A percentile compares a stretch with the other conserved stretches of the same genome.
These are phyloP conservation scores for Flabesymbios commensalis DNA, from an alignment of 2,888 invertebrate species.

Conservation along the genomic window DNA sequence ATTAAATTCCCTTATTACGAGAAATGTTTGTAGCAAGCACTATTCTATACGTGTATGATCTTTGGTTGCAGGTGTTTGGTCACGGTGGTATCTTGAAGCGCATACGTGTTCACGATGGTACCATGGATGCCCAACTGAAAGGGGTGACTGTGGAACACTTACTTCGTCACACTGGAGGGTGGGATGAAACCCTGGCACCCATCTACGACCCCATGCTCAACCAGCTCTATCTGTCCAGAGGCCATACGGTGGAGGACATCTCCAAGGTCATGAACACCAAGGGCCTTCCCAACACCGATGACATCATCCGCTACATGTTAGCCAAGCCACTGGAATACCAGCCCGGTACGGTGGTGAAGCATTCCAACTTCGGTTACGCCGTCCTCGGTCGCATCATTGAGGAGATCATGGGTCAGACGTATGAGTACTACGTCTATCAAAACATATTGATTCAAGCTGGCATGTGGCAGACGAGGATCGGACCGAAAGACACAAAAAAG, in stretches of 20 bases:
- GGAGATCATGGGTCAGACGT: slow-evolving; percentile 37
- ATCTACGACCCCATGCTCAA: slow-evolving; percentile 47
- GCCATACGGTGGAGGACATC: slow-evolving; percentile 45
- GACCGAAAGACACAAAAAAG: slow-evolving; percentile 15
- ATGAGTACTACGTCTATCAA: slow-evolving; percentile 42
- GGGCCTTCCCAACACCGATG: slow-evolving; percentile 30
- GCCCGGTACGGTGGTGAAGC: slow-evolving; percentile 44
- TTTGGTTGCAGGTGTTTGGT: slow-evolving; percentile 9
- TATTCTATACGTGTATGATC: no score
- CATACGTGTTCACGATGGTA: slow-evolving; percentile 14
- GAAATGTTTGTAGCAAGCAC: no score
- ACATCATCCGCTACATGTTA: slow-evolving; percentile 48
- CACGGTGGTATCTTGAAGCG: slow-evolving; percentile 35
- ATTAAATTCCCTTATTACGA: no score
- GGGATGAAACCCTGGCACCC: slow-evolving; percentile 44
- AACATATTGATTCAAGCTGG: slow-evolving; percentile 45
- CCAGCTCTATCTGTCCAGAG: slow-evolving; percentile 39
- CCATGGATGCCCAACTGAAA: slow-evolving; percentile 40
- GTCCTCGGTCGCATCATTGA: slow-evolving; percentile 52
- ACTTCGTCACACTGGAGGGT: slow-evolving; percentile 50
- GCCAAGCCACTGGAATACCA: slow-evolving; percentile 42
- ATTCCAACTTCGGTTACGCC: slow-evolving; percentile 52
- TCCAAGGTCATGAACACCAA: slow-evolving; percentile 38
- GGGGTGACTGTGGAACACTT: slow-evolving; percentile 52
- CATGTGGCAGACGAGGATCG: slow-evolving; percentile 53